A percentile compares a stretch with the other conserved stretches of the same genome.
These are phyloP conservation scores for Drosophila gunungcola DNA, from an alignment of 1,140 invertebrate genomes.

Conservation along the genomic window DNA sequence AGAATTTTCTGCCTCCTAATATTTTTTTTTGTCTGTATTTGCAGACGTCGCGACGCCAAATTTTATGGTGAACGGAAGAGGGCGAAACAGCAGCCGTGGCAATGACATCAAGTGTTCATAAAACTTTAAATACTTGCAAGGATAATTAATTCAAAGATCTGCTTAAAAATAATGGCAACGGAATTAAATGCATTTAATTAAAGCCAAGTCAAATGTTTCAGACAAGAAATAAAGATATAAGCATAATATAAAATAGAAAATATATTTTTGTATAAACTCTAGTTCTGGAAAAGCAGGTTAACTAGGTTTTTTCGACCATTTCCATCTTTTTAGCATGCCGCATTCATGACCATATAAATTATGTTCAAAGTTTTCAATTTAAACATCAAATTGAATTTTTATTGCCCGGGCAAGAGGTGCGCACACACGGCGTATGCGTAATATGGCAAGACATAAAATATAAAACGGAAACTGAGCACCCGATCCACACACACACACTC, in stretches of 20 bases:
- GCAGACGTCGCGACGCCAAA: conserved; percentile 62
- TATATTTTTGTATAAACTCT: background rate
- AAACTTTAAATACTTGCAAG: conserved; percentile 32
- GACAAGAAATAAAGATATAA: no score
- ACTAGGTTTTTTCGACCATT: background rate
- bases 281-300: background rate
- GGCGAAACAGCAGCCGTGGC: conserved; percentile 25
- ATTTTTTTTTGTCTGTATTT: conserved; percentile 33
- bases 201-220: no score
- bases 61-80: conserved; percentile 3
- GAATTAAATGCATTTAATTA: no score
- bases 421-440: conserved; percentile 61
- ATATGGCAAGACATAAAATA: conserved; percentile 68
- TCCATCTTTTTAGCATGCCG: conserved; percentile 30
- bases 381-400: conserved; percentile 79
- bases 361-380: conserved; percentile 73
- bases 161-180: no score
- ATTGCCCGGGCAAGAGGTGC: conserved; percentile 47
- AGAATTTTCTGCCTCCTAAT: conserved; percentile 3
- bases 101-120: conserved; percentile 59
- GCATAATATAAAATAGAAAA: no score
- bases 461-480: conserved; percentile 21
- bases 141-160: background rate
- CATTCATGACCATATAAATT: conserved; percentile 49
- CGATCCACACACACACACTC: background rate